These are phyloP conservation scores for Podotricha telesiphe DNA, from an alignment of 2,888 invertebrate genomes.

Conservation along the genomic window DNA sequence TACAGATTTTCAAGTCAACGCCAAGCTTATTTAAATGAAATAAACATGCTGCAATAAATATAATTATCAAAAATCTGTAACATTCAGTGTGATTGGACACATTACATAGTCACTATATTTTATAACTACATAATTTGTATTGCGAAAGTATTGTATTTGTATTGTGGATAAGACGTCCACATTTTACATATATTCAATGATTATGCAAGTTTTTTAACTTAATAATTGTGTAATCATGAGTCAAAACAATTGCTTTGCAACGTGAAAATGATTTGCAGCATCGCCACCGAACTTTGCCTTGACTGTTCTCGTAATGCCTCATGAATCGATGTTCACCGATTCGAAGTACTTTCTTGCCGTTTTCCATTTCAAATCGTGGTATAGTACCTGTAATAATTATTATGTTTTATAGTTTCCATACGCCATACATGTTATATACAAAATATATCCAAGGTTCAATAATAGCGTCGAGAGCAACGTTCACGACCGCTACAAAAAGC, in stretches of 20 bases:
- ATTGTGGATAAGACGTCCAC: not conserved
- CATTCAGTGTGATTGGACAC: no score
- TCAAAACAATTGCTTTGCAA: conserved; percentile 71
- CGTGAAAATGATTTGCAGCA: conserved; percentile 65
- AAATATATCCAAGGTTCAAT: no score
- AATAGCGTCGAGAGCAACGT: no score
- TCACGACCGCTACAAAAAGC: no score
- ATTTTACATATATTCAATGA: conserved; percentile 48
- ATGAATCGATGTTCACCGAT: conserved; percentile 64
- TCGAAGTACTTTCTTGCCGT: conserved; percentile 62
- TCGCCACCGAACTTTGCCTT: conserved; percentile 66
- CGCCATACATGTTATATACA: not conserved
- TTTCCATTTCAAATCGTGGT: conserved; percentile 40
- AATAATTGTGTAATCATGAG: conserved; percentile 58
- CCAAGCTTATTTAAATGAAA: no score
- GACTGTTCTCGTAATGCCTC: conserved; percentile 65
- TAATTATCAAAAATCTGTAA: no score
- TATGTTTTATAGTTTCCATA: not conserved
- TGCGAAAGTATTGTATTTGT: no score
- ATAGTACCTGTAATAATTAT: conserved; percentile 32
- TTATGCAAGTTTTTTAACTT: conserved; percentile 71
- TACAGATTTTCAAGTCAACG: no score
- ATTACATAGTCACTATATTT: no score
- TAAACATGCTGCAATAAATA: no score
- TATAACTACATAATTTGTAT: no score